Conservation (phyloP, 2,797 vertebrate species). For the Naso thynnoides region DNA sequence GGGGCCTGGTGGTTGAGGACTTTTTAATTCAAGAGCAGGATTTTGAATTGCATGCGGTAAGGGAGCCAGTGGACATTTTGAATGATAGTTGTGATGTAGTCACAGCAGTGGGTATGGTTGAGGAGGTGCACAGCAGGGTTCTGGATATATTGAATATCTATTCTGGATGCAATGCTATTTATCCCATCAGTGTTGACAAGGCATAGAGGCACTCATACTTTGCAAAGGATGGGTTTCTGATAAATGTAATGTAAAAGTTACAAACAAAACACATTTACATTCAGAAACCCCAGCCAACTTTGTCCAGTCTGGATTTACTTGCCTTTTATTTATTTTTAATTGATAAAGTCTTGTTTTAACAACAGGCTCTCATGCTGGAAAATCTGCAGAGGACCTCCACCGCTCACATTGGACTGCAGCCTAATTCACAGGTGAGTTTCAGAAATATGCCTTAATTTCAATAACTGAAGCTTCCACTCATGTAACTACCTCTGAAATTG, state of each 20-base stretch:
- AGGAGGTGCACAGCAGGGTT: too few species aligned
- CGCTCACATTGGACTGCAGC: slow-evolving; percentile 90
- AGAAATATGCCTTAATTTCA: slow-evolving; percentile 10
- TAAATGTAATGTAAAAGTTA: background rate
- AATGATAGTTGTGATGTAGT: too few species aligned
- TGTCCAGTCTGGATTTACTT: background rate
- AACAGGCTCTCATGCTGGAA: slow-evolving; percentile 94
- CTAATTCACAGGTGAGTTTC: slow-evolving; percentile 91
- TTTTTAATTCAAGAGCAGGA: too few species aligned
- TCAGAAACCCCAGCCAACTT: background rate
- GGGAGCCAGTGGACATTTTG: too few species aligned
- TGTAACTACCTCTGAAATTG: background rate
- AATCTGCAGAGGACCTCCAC: slow-evolving; percentile 94
- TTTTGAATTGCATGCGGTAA: too few species aligned
- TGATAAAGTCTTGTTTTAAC: slow-evolving; percentile 37
- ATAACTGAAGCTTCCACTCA: background rate
- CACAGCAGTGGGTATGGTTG: too few species aligned
- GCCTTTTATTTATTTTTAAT: background rate
- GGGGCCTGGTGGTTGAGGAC: too few species aligned
- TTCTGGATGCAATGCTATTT: background rate
- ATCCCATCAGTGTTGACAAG: background rate
- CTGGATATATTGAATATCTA: too few species aligned
- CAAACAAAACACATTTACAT: slow-evolving; percentile 3
- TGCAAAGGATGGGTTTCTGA: background rate
- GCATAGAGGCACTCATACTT: background rate